Evolutionary conservation across 1,140 invertebrate genomes (phyloP).

Genomic region (Dolichoris vasculosae): DNA sequence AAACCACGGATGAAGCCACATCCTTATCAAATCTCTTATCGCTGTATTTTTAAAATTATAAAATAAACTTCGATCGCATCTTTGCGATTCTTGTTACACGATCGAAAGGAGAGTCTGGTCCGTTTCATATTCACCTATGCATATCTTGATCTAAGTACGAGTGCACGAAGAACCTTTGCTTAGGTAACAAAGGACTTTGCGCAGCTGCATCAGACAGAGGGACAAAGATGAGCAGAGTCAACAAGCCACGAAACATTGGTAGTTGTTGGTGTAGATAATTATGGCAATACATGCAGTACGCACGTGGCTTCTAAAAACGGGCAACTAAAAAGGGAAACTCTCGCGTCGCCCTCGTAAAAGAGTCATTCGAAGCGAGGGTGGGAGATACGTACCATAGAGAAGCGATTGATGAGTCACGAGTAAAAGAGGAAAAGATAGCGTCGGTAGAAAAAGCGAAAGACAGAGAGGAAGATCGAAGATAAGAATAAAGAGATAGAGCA

Average conservation of each 20-base stretch:
- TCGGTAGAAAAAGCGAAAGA: no score
- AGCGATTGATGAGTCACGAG: background rate
- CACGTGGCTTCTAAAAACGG: background rate
- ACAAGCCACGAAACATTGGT: background rate
- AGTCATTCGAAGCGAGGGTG: no score
- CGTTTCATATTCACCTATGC: no score
- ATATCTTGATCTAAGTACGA: no score
- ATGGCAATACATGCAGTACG: background rate
- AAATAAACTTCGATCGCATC: no score
- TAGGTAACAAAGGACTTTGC: no score
- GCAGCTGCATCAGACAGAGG: background rate
- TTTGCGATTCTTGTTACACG: no score
- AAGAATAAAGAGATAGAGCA: background rate
- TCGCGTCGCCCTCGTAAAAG: background rate
- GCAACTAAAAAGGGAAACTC: background rate
- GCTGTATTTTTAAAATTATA: no score
- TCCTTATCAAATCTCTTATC: no score
- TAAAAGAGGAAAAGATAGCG: background rate
- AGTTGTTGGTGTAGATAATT: constrained; percentile 6
- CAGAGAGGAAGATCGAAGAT: background rate
- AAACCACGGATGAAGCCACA: no score
- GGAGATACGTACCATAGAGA: background rate
- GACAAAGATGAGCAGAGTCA: background rate
- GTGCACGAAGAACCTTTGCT: no score
- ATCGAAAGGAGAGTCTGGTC: no score